Conservation (phyloP, 2,113 vertebrate genomes). For the Cochlearius cochlearius region DNA sequence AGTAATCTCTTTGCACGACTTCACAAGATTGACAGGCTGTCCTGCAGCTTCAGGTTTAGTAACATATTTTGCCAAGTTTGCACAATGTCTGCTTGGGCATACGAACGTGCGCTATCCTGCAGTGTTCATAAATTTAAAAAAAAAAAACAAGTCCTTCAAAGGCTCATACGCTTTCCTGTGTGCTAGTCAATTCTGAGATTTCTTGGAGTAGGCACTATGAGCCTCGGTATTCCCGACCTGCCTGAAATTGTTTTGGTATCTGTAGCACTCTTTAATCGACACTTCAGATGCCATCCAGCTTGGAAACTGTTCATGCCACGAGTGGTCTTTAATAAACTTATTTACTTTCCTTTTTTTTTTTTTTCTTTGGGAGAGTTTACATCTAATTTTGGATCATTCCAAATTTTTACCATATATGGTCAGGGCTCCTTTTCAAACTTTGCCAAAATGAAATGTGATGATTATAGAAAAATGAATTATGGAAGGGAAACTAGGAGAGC, state of each 20-base stretch:
- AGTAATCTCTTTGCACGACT: background rate
- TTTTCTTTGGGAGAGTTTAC: background rate
- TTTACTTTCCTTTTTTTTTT: background rate
- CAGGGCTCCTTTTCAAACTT: constrained; percentile 15
- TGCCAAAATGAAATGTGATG: background rate
- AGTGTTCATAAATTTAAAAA: background rate
- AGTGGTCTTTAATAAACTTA: background rate
- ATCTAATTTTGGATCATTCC: background rate
- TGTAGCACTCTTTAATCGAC: background rate
- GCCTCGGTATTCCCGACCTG: background rate
- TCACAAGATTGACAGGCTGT: background rate
- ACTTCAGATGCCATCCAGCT: background rate
- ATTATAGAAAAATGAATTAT: background rate
- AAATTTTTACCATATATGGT: constrained; percentile 47
- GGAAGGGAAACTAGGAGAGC: background rate
- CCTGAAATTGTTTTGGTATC: background rate
- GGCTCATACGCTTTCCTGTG: background rate
- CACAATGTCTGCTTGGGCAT: background rate
- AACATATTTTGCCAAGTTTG: constrained; percentile 5
- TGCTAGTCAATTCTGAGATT: accelerated
- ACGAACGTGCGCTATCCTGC: background rate
- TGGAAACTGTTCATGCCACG: background rate
- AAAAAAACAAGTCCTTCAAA: background rate
- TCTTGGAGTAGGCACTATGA: background rate
- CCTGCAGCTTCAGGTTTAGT: constrained; percentile 27